Percentiles rank a stretch among this genome's conserved stretches.
Conservation (phyloP, 53 echinoderm and acorn worm species). For the Glandiceps talaboti region DNA sequence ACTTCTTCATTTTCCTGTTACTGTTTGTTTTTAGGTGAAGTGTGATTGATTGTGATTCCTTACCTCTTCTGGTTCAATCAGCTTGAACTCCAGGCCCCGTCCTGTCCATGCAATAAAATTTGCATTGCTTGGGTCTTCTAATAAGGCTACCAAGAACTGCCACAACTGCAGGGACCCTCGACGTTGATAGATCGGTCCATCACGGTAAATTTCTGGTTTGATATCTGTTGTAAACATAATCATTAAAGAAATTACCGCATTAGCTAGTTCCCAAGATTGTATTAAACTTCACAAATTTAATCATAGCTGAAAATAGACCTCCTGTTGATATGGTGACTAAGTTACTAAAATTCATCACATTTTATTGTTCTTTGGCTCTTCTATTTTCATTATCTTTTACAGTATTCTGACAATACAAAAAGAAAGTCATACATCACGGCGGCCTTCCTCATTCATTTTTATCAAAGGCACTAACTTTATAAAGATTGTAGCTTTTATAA, state of each 20-base stretch:
- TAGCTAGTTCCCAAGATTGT: not conserved
- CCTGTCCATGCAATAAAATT: constrained; percentile 94
- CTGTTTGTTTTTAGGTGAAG: too few species aligned
- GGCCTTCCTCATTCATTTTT: not conserved
- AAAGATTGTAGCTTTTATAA: not conserved
- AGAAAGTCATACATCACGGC: not conserved
- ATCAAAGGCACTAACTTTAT: not conserved
- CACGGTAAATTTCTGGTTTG: constrained; percentile 73
- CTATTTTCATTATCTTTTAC: not conserved
- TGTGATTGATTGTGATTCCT: not conserved
- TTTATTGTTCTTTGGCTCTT: not conserved
- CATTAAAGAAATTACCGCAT: not conserved
- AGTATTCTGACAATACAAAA: not conserved
- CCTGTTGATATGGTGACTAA: not conserved
- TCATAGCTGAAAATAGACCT: not conserved
- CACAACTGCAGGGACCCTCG: constrained; percentile 93
- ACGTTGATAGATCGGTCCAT: constrained; percentile 91
- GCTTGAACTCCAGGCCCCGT: constrained; percentile 91
- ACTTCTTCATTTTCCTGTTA: too few species aligned
- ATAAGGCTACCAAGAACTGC: constrained; percentile 93
- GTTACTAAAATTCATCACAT: not conserved
- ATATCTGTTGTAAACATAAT: constrained; percentile 43
- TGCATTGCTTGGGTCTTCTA: constrained; percentile 77
- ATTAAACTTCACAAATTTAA: not conserved
- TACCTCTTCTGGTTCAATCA: constrained; percentile 99